Evolutionary conservation across 2,797 vertebrate species (phyloP), one percentile per base, ranked within the genome.

Genomic region (Enteromius mattozi): DNA sequence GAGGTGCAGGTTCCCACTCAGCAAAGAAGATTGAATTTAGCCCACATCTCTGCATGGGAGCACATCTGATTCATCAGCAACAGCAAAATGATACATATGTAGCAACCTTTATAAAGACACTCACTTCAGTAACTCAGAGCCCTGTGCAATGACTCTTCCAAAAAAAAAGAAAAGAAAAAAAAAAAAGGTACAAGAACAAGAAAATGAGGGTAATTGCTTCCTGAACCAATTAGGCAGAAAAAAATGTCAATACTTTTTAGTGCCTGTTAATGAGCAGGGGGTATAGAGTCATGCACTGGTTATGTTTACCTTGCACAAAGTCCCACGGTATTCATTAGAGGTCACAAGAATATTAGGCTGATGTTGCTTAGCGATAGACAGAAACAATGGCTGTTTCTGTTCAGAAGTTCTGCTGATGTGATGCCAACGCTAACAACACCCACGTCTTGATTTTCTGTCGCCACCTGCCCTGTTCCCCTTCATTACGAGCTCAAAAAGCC

Each of bases 281-380:
- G 21, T 83, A 71, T 10, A 68, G 82, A 86, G 70, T 49, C 51
- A 68, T 71, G 63, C 12, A 63, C 19, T 6, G 42, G 45, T 42
- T 77, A 61, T 75, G 84, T 81, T 86, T 75, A 84, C 21, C 30
- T 81, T 61, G 14, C 4, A 84, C 59, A 54, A 49, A 75, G 59
- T 79, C 85, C 85, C 85, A 70, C 37, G 75, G 68, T 69, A 85
- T 85, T 80, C 85, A 85, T 82, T 84, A 84, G 61, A 61, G 35
- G 70, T 77, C 61, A 77, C 47, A 83, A n/a, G 9, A 65, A 74
- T 88, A 77, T 84, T 78, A 84, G 82, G 66, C 71, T 65, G 54
- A 33, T 66, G 85, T 88, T 86, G 79, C 74, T 61, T 82, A 66
- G 82, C n/a, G 47, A 80, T 85, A 40, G 24, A 45, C 14, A 30